Base-by-base conservation (phyloP, 2,888 invertebrate genomes). In the Aporophyla nigra region DNA sequence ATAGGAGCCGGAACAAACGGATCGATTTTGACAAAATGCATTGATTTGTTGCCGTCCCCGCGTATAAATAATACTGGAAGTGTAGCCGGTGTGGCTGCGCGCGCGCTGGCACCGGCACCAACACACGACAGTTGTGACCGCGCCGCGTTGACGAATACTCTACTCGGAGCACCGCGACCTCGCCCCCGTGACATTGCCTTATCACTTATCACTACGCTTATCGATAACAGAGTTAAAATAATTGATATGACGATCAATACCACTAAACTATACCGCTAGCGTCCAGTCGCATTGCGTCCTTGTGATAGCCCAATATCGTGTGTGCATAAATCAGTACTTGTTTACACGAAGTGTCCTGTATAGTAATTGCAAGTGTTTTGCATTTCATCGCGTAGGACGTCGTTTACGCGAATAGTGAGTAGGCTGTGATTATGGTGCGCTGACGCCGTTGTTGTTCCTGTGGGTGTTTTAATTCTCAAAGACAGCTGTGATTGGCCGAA, bases 391-490 rank as follows among this genome's bases (percentile, higher is more conserved):
- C 88, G 92, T 93, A 90, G 92, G 92, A 89, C 87, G 91, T 76
- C 83, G 87, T 93, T 93, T 91, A 92, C 91, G 89, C 87, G 83
- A 63, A 89, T 92, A 82, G 77, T 78, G 93, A 92, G 96, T 96
- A 92, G 96, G 96, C 87, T 92, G 94, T 93, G 94, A 94, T 96
- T 96, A 96, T 96, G 96, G 96, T 93, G 93, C 91, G 95, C 88
- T 92, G 92, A 93, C 91, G 91, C 91, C 91, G 92, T 89, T 92
- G 93, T 93, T 85, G 94, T 90, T 90, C 89, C 90, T 89, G 96
- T 96, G 96, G 95, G 96, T 95, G 95, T 93, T 93, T 93, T 93
- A 92, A 93, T 94, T 93, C 92, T 92, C 91, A 93, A 93, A 94
- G 85, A 92, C 93, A 91, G 91, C 92, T 91, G 91, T 92, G 93